Conservation (phyloP, 2,888 invertebrate genomes). For the Melitaea athalia region DNA sequence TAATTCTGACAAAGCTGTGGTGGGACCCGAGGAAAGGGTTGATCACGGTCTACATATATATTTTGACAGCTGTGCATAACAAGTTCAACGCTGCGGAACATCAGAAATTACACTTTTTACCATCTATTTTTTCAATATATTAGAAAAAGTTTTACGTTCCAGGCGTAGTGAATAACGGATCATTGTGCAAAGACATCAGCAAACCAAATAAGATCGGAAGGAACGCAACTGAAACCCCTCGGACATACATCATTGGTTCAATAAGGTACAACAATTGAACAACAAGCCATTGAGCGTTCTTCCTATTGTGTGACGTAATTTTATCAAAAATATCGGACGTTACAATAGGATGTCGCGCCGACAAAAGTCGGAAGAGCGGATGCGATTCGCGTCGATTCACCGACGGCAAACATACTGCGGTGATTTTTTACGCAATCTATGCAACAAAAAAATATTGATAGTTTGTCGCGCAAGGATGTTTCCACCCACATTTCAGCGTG, state of each 20-base stretch:
- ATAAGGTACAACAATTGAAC: constrained; percentile 78
- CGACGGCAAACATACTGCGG: constrained; percentile 67
- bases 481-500: constrained; percentile 78
- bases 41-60: constrained; percentile 63
- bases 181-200: constrained; percentile 64
- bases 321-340: constrained; percentile 79
- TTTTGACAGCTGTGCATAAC: constrained; percentile 60
- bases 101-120: constrained; percentile 32
- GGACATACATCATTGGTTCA: constrained; percentile 75
- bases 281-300: constrained; percentile 72
- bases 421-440: constrained; percentile 71
- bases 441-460: constrained; percentile 55
- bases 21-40: constrained; percentile 71
- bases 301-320: constrained; percentile 77
- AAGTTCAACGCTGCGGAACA: constrained; percentile 34
- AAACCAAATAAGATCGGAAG: constrained; percentile 70
- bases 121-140: background rate
- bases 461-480: constrained; percentile 77
- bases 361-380: constrained; percentile 82
- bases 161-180: background rate
- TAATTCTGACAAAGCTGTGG: constrained; percentile 77
- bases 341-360: constrained; percentile 67
- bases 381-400: constrained; percentile 77
- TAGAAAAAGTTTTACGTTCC: background rate
- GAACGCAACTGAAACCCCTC: constrained; percentile 55